Percentiles rank a stretch among this genome's conserved stretches.
phyloP scores from a whole-genome alignment of 2,888 invertebrate species.

The Linyphia triangularis region DNA sequence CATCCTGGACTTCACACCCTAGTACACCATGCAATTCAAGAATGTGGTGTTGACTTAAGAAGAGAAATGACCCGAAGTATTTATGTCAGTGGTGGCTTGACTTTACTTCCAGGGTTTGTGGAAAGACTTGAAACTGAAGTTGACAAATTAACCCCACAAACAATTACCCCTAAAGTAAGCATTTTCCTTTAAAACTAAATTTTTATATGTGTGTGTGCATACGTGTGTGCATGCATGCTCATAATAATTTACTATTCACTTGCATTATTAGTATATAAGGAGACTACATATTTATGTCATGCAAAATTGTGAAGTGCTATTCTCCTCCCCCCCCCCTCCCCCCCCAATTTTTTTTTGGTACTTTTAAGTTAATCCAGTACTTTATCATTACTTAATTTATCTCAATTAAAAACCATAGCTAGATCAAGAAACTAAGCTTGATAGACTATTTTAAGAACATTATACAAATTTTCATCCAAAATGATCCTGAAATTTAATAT shows the following conservation, averaged over 20 bases:
- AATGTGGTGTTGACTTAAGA: conserved; percentile 83
- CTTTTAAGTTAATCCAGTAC: no score
- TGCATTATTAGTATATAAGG: not conserved
- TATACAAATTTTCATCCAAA: no score
- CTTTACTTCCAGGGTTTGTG: conserved; percentile 82
- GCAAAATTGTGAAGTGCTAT: no score
- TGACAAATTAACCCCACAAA: conserved; percentile 82
- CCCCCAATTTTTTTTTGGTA: no score
- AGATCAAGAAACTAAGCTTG: no score
- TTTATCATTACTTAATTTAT: no score
- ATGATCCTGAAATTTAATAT: no score
- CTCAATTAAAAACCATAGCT: no score
- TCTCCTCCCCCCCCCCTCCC: no score
- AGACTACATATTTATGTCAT: not conserved
- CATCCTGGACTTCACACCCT: conserved; percentile 82
- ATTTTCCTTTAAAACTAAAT: not conserved
- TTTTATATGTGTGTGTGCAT: no score
- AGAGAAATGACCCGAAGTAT: conserved; percentile 83
- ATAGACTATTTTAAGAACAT: no score
- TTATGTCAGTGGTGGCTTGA: conserved; percentile 82
- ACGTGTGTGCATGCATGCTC: no score
- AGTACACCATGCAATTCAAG: conserved; percentile 82
- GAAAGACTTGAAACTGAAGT: conserved; percentile 82
- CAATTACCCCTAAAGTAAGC: conserved; percentile 81
- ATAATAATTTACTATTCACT: not conserved